Percentiles rank a stretch among this genome's conserved stretches.
Conservation (phyloP, 35 echinoderm and acorn worm species). For the Strongylocentrotus purpuratus region DNA sequence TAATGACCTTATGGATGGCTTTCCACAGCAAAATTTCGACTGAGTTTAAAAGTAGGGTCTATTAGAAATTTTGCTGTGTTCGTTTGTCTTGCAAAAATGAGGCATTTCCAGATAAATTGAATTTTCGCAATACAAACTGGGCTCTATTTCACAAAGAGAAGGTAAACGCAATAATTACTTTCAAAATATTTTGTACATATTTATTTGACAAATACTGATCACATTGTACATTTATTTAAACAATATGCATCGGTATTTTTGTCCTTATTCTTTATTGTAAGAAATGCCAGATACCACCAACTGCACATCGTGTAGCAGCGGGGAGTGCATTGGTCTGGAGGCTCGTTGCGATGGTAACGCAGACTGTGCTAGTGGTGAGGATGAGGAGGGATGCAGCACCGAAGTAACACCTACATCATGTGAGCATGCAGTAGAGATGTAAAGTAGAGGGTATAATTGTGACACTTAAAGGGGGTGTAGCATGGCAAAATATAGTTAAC, state of each 20-base stretch:
- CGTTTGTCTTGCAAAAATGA: too few relatives aligned
- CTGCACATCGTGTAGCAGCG: conserved; percentile 9
- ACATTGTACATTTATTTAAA: background rate
- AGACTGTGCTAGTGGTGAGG: conserved; percentile 24
- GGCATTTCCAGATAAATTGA: too few relatives aligned
- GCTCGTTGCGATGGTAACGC: conserved; percentile 16
- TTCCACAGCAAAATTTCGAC: too few relatives aligned
- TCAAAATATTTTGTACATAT: background rate
- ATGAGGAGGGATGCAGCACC: conserved; percentile 25
- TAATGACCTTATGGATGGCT: too few relatives aligned
- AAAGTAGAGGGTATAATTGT: too few relatives aligned
- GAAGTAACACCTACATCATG: background rate
- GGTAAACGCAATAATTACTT: too few relatives aligned
- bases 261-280: background rate
- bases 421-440: background rate
- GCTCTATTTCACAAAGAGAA: too few relatives aligned
- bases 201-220: background rate
- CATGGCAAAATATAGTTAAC: too few relatives aligned
- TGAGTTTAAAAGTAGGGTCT: too few relatives aligned
- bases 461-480: too few relatives aligned
- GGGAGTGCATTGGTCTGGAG: background rate
- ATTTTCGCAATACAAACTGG: too few relatives aligned
- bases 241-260: background rate
- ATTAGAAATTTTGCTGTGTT: too few relatives aligned
- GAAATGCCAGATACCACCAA: background rate